phyloP scores from a whole-genome alignment of 2,888 invertebrate genomes.

The Drosophila lutescens region DNA sequence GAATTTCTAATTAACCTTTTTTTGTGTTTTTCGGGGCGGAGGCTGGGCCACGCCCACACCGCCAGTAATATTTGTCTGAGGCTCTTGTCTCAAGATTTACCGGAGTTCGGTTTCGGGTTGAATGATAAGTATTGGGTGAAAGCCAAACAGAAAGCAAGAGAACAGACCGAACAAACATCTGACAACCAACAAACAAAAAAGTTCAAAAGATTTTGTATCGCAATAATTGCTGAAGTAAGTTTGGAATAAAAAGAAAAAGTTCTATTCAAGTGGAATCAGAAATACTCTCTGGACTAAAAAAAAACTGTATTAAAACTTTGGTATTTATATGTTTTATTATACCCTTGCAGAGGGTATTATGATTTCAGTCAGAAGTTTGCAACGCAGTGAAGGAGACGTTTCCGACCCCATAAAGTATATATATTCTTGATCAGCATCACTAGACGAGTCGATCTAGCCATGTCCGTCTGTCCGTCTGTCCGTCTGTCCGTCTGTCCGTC shows the following conservation, averaged over 20 bases:
- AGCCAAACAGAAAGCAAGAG: slow-evolving; percentile 36
- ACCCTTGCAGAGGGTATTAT: too few species aligned
- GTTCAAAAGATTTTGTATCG: slow-evolving; percentile 46
- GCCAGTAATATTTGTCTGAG: slow-evolving; percentile 24
- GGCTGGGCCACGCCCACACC: slow-evolving; percentile 4
- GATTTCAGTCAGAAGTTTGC: too few species aligned
- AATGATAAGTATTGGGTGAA: slow-evolving; percentile 30
- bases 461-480: too few species aligned
- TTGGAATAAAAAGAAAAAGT: slow-evolving; percentile 15
- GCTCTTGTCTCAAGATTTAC: neutral
- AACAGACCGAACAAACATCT: slow-evolving; percentile 38
- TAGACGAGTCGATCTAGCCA: too few species aligned
- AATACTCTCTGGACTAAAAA: neutral
- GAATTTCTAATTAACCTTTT: slow-evolving; percentile 66
- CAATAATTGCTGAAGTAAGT: slow-evolving; percentile 30
- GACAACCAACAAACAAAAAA: slow-evolving; percentile 25
- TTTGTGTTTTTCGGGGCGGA: slow-evolving; percentile 24
- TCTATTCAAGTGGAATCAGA: neutral
- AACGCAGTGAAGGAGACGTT: too few species aligned
- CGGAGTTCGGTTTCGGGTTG: slow-evolving; percentile 3
- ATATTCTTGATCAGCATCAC: too few species aligned
- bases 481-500: too few species aligned
- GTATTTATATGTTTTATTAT: too few species aligned
- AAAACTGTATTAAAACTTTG: too few species aligned
- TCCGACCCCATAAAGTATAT: too few species aligned